These are phyloP conservation scores for Lampris incognitus DNA, from an alignment of 2,113 vertebrate genomes.

Conservation along the genomic window DNA sequence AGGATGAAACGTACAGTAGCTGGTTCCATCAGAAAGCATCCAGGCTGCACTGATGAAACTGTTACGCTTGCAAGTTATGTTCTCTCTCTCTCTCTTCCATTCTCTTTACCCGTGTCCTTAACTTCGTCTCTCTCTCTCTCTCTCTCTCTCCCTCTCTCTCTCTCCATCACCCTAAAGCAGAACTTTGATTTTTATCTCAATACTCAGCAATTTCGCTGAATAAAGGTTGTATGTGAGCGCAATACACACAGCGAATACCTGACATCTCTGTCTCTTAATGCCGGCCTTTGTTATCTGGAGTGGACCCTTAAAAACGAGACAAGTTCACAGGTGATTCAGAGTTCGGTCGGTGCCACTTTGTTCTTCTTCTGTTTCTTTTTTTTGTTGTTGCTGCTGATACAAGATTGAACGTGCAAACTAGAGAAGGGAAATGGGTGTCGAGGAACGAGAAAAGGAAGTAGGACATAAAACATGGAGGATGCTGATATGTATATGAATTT, in stretches of 20 bases:
- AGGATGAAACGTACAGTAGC: conserved; percentile 48
- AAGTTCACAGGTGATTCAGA: background rate
- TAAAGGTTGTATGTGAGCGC: conserved; percentile 51
- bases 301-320: conserved; percentile 1
- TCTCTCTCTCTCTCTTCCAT: conserved; percentile 47
- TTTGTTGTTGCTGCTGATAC: background rate
- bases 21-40: conserved; percentile 67
- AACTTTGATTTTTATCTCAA: conserved; percentile 45
- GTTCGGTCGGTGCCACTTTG: background rate
- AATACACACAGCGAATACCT: conserved; percentile 35
- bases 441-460: too few relatives aligned
- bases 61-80: conserved; percentile 44
- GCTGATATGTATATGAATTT: too few relatives aligned
- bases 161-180: conserved; percentile 22
- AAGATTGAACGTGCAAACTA: conserved; percentile 24
- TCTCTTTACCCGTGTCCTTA: conserved; percentile 45
- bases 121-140: conserved; percentile 27
- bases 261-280: background rate
- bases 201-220: conserved; percentile 22
- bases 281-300: background rate
- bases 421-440: too few relatives aligned
- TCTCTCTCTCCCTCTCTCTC: background rate
- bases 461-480: too few relatives aligned
- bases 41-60: conserved; percentile 66
- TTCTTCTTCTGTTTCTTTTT: too few relatives aligned